phyloP scores from a whole-genome alignment of 30 jellyfish, hydroid and myxozoan genomes.

The Aurelia coerulea region DNA sequence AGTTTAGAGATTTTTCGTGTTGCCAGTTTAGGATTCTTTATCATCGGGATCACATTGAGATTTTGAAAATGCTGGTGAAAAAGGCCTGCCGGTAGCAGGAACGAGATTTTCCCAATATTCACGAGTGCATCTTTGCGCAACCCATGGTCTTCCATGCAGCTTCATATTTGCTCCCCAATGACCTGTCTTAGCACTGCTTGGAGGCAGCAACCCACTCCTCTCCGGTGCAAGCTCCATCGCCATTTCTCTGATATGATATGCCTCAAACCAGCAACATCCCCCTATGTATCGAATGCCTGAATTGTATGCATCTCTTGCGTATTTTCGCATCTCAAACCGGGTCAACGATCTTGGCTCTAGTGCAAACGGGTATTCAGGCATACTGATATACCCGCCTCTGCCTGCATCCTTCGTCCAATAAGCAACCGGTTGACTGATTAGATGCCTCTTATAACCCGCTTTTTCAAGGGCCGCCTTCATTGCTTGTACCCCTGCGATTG shows the following conservation, averaged over 20 bases:
- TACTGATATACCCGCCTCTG: constrained; percentile 48
- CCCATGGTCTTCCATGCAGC: background rate
- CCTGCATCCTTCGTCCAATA: constrained; percentile 79
- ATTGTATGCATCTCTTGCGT: constrained; percentile 57
- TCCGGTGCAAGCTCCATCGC: constrained; percentile 18
- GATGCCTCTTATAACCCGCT: constrained; percentile 68
- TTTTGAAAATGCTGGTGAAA: constrained; percentile 18
- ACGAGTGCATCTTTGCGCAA: constrained; percentile 4
- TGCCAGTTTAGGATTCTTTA: too few relatives aligned
- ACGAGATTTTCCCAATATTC: constrained; percentile 22
- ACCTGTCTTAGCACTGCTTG: constrained; percentile 4
- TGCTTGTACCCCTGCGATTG: constrained; percentile 32
- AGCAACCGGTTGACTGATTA: constrained; percentile 70
- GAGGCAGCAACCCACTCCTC: constrained; percentile 16
- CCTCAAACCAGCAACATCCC: constrained; percentile 49
- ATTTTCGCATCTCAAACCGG: constrained; percentile 48
- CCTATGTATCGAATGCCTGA: constrained; percentile 58
- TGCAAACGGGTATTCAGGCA: constrained; percentile 71
- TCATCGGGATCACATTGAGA: too few relatives aligned
- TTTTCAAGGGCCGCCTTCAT: constrained; percentile 62
- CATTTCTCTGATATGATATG: constrained; percentile 62
- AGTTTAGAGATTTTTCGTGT: too few relatives aligned
- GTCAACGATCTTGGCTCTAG: constrained; percentile 8
- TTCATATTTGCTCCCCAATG: background rate
- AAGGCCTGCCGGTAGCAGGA: constrained; percentile 30